phyloP scores from a whole-genome alignment of 2,888 invertebrate species.

The Abscondita cerata region DNA sequence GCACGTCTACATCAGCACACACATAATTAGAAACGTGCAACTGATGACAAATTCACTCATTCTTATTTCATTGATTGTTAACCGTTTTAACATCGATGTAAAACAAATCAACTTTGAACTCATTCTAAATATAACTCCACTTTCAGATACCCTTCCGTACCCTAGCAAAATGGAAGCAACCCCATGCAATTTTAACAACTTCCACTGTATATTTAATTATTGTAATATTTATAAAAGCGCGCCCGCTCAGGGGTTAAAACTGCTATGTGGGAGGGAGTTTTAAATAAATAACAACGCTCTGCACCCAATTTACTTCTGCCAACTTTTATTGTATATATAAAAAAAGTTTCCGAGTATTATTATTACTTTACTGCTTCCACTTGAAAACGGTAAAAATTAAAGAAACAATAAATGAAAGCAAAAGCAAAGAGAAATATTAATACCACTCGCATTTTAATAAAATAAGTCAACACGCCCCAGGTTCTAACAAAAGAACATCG shows the following conservation, averaged over 20 bases:
- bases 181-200: conserved; percentile 54
- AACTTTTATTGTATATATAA: conserved; percentile 50
- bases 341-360: conserved; percentile 41
- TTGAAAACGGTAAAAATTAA: conserved; percentile 31
- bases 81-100: conserved; percentile 23
- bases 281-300: conserved; percentile 52
- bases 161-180: conserved; percentile 49
- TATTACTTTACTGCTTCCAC: conserved; percentile 29
- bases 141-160: conserved; percentile 43
- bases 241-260: conserved; percentile 39
- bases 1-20: neutral
- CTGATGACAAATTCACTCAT: conserved; percentile 25
- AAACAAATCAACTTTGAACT: conserved; percentile 28
- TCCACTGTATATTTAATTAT: conserved; percentile 59
- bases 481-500: conserved; percentile 16
- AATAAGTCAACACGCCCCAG: conserved; percentile 28
- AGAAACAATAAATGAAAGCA: conserved; percentile 34
- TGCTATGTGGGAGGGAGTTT: conserved; percentile 37
- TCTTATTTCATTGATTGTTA: conserved; percentile 23
- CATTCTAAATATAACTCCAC: conserved; percentile 30
- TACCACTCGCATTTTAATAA: conserved; percentile 31
- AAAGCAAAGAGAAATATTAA: conserved; percentile 32
- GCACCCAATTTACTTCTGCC: conserved; percentile 49
- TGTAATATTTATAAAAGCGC: conserved; percentile 59
- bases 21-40: conserved; percentile 18